A percentile compares a stretch with the other conserved stretches of the same genome.
Evolutionary conservation across 37 sponge, comb jelly and placozoan species (phyloP).

Genomic region (Hormiphora californensis): DNA sequence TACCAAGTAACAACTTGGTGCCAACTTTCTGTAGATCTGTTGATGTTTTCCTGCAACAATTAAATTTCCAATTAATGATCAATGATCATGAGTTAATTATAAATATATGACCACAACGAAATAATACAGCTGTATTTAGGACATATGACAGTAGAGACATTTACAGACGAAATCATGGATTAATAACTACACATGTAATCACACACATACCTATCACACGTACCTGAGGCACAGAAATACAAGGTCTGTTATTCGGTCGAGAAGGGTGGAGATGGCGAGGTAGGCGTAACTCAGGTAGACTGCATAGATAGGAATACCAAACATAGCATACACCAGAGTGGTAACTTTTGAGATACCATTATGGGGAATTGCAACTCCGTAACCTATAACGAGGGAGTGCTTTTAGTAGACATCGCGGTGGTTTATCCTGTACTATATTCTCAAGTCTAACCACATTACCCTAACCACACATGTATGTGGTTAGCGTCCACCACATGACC

Average conservation of each 20-base stretch:
- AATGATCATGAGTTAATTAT: no score
- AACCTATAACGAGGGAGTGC: neutral
- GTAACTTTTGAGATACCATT: neutral
- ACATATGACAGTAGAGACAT: no score
- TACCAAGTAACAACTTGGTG: neutral
- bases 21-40: neutral
- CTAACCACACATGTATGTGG: no score
- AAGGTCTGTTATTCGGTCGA: neutral
- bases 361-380: neutral
- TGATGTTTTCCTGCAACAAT: neutral
- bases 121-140: no score
- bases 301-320: neutral
- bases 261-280: neutral
- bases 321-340: neutral
- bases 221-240: neutral
- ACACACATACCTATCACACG: neutral
- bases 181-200: no score
- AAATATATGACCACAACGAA: no score
- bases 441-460: no score
- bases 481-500: neutral
- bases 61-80: no score
- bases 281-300: conserved; percentile 29
- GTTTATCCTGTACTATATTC: no score
- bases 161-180: no score
- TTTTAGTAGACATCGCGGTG: neutral